phyloP scores from a whole-genome alignment of 2,797 vertebrate genomes.

The Pangasius djambal region DNA sequence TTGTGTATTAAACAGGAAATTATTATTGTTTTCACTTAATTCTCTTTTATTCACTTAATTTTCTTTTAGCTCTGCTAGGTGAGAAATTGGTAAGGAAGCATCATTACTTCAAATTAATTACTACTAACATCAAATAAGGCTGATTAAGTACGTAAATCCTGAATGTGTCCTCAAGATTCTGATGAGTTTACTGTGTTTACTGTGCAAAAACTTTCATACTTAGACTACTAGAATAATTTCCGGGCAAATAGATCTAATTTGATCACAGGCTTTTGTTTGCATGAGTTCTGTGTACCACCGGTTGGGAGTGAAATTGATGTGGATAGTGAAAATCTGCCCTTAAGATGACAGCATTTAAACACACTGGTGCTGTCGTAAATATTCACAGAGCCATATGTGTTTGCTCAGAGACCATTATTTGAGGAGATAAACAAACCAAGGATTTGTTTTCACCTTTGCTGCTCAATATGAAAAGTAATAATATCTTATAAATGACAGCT shows the following conservation, averaged over 20 bases:
- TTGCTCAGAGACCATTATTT: constrained; percentile 7
- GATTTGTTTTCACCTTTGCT: constrained; percentile 5
- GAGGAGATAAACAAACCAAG: constrained; percentile 3
- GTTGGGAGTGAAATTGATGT: constrained; percentile 20
- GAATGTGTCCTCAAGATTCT: not conserved
- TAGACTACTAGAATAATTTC: not conserved
- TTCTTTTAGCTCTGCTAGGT: not conserved
- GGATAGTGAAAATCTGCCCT: constrained; percentile 30
- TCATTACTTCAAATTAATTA: not conserved
- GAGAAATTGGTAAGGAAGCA: not conserved
- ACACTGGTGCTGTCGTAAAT: constrained; percentile 29
- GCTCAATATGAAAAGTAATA: not conserved
- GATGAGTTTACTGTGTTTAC: not conserved
- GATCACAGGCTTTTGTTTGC: not conserved
- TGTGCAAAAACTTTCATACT: not conserved
- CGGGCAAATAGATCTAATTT: not conserved
- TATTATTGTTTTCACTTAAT: not conserved
- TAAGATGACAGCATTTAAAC: constrained; percentile 36
- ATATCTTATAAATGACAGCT: not conserved
- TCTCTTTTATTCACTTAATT: not conserved
- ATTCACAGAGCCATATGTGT: constrained; percentile 1
- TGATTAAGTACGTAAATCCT: not conserved
- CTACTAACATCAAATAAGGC: not conserved
- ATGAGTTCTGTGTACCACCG: not conserved
- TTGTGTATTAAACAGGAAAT: not conserved